Evolutionary conservation across 2,113 vertebrate species (phyloP), one percentile per base, ranked within the genome.

Genomic region (Glaucomys volans): DNA sequence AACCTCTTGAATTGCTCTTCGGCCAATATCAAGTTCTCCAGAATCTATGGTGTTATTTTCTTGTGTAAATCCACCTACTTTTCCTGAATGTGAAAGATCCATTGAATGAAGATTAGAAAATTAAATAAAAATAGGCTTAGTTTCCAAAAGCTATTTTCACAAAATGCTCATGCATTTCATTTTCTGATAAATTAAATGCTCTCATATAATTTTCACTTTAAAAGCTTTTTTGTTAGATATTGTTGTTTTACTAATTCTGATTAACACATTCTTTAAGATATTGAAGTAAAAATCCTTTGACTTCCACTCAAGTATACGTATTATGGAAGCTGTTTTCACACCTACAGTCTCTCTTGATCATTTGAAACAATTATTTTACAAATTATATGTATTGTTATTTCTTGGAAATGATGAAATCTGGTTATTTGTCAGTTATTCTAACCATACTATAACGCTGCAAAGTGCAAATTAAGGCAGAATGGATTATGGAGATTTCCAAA

Each of bases 21-120:
- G 99, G 81, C 99, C 99, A 95, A 99, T 98, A 96, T 99, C 99
- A 62, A 99, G 99, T 98, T 99, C 99, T 96, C 99, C 99, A 0
- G 99, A 99, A 97, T 99, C 99, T 97, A 99, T 99, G 95, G 99
- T 99, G 98, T 99, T 99, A 98, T 99, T 99, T 98, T 99, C 99
- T 96, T 99, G 99, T 71, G 98, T 98, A 96, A 99, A 98, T 97
- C 99, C 98, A 32, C 98, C 98, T 67, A 97, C 97, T 98, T 99
- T 99, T 97, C 99, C 99, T 99, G 97, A 95, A 85, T 95, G 88
- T 22, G 95, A 98, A 86, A 98, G 94, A 97, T 37, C 16, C 95
- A 77, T 28, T 0, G 71, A 91, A 91, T 91, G 80, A 91, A 86
- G 44, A 95, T 94, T 1, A 57, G 71, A 59, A 96, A 22, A 88